phyloP scores from a whole-genome alignment of 2,888 invertebrate species.

The Argyra leucocephala region DNA sequence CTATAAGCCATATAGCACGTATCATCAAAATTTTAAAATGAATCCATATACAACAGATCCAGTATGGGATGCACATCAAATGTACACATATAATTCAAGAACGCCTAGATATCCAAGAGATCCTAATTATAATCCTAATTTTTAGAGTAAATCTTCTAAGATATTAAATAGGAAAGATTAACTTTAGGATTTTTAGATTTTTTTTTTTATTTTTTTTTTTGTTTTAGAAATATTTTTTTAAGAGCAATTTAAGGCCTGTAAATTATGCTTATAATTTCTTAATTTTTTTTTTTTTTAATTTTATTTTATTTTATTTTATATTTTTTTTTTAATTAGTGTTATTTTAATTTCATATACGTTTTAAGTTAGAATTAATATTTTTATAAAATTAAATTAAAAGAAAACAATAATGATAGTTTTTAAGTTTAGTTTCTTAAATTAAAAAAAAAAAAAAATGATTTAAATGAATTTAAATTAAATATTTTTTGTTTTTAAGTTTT shows the following conservation, averaged over 20 bases:
- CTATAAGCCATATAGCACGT: slow-evolving; percentile 26
- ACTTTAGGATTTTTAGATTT: neutral
- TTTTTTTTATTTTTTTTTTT: no score
- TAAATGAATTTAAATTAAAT: no score
- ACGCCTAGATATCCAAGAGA: slow-evolving; percentile 41
- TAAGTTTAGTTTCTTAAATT: neutral
- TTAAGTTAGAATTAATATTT: neutral
- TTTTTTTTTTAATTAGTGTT: neutral
- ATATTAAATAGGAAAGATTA: neutral
- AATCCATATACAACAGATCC: slow-evolving; percentile 39
- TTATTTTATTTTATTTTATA: neutral
- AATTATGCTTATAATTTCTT: neutral
- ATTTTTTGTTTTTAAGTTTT: neutral
- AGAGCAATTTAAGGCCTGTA: slow-evolving; percentile 1
- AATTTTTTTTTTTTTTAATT: neutral
- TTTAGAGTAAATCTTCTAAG: slow-evolving; percentile 27
- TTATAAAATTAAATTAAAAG: no score
- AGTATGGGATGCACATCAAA: slow-evolving; percentile 41
- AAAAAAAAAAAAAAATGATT: neutral
- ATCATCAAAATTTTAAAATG: slow-evolving; percentile 23
- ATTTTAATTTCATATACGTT: neutral
- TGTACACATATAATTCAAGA: slow-evolving; percentile 41
- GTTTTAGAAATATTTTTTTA: neutral
- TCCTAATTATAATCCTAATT: slow-evolving; percentile 42
- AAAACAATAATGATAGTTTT: neutral